Percentiles rank a stretch among this genome's conserved stretches.
Evolutionary conservation across 2,888 invertebrate species (phyloP).

Genomic region (Myopa tessellatipennis): DNA sequence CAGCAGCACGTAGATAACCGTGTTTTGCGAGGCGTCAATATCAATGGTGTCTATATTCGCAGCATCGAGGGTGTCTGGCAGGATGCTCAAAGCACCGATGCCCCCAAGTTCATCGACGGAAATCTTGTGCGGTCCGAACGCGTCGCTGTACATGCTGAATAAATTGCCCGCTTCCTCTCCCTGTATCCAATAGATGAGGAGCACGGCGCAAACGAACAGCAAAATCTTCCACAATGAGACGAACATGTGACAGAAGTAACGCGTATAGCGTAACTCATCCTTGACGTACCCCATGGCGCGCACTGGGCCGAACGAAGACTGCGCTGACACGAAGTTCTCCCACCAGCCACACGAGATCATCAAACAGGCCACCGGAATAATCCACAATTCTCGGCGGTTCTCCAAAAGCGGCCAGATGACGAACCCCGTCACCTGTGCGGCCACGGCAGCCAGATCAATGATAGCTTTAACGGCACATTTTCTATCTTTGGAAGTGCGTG

Average conservation of each 20-base stretch:
- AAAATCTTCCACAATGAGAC: constrained; percentile 92
- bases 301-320: constrained; percentile 81
- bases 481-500: constrained; percentile 84
- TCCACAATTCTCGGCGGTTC: constrained; percentile 81
- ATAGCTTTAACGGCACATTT: constrained; percentile 81
- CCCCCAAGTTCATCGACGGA: constrained; percentile 75
- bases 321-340: constrained; percentile 94
- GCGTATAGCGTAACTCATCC: constrained; percentile 80
- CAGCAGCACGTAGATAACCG: constrained; percentile 80
- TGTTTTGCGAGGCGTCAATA: constrained; percentile 77
- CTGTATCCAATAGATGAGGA: constrained; percentile 79
- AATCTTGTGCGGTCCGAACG: constrained; percentile 83
- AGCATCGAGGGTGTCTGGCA: constrained; percentile 81
- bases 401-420: constrained; percentile 91
- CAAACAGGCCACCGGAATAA: constrained; percentile 86
- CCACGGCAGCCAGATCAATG: constrained; percentile 86
- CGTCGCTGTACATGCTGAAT: constrained; percentile 79
- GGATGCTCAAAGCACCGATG: constrained; percentile 61
- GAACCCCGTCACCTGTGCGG: constrained; percentile 90
- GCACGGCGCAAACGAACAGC: constrained; percentile 79
- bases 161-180: constrained; percentile 83
- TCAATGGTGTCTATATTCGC: constrained; percentile 80
- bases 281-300: constrained; percentile 82
- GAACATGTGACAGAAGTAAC: constrained; percentile 91
- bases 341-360: constrained; percentile 96